Evolutionary conservation across 2,113 vertebrate species (phyloP).

Genomic region (Xerus inauris): DNA sequence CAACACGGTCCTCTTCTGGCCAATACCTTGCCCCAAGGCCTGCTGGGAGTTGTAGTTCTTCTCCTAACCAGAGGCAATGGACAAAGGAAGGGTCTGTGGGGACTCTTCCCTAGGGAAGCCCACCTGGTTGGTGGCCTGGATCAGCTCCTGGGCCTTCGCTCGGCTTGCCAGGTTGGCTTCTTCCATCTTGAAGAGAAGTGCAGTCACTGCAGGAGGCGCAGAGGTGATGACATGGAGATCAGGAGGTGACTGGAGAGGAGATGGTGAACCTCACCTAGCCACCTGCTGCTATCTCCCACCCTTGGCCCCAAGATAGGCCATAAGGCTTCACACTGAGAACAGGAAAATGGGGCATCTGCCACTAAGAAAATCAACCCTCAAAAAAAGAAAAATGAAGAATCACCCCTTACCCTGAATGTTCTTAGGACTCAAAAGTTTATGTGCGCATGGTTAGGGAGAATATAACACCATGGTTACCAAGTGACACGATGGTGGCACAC

Average conservation of each 20-base stretch:
- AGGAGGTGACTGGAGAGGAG: not conserved
- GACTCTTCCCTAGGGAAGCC: conserved; percentile 24
- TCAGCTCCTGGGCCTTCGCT: conserved; percentile 96
- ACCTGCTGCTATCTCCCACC: rapidly evolving
- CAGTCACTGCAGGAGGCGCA: conserved; percentile 83
- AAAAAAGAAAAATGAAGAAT: not conserved
- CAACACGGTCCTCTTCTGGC: not conserved
- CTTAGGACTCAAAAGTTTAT: not conserved
- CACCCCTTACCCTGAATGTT: rapidly evolving
- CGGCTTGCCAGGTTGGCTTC: conserved; percentile 94
- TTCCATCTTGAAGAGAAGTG: conserved; percentile 96
- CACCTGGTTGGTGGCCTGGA: conserved; percentile 96
- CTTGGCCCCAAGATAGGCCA: too few relatives aligned
- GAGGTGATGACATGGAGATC: too few relatives aligned
- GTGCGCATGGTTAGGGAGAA: rapidly evolving
- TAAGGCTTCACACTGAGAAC: not conserved
- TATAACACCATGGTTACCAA: not conserved
- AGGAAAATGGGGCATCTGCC: not conserved
- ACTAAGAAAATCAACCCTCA: not conserved
- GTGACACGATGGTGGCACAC: not conserved
- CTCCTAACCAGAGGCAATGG: not conserved
- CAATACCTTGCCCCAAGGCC: conserved; percentile 18
- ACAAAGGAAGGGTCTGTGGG: not conserved
- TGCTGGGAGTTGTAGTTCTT: conserved; percentile 44
- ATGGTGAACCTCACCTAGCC: not conserved